Base-by-base conservation (phyloP, 2,797 vertebrate genomes). In the Tokudaia tokunoshimensis region DNA sequence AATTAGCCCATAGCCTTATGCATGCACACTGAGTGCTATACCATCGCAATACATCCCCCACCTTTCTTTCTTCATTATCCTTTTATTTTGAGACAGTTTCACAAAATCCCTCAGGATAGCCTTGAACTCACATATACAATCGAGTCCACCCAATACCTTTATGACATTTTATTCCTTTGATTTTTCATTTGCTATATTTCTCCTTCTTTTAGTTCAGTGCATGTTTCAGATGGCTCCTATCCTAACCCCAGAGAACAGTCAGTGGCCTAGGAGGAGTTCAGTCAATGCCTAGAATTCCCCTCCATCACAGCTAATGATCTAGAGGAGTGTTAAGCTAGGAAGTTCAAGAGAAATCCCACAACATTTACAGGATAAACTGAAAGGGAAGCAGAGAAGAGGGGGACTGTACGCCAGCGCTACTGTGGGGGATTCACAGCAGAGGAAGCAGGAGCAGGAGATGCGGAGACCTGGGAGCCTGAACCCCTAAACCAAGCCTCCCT, bases 351-450 rank as follows among this genome's bases (percentile, higher is more conserved):
- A 75, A 72, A 86, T 17, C 24, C 15, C 20, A 44, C 47, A 63
- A 9, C 47, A 14, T 90, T 84, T 88, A 70, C 8, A 88, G 61
- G 11, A 67, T 55, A 80, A 57, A 4, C 20, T 44, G 26, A 41
- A 63, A 86, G 89, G 80, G 22, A 88, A 47, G 31, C 20, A 10
- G 12, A 37, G 5, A 55, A 7, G 20, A 65, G 24, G 31, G 37
- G 89, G 37, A 1, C 3, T 20, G 0, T 29, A 11, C 65, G 67
- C 22, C 63, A 61, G 1, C 1, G 12, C 3, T 67, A 5, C 22
- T 50, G n/a, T 1, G 4, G 12, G 24, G 26, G 79, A 70, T 44
- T 34, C 61, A 84, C 76, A 26, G 11, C 72, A 83, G 52, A 83
- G 44, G 41, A 20, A 63, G 57, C 13, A 79, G 91, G 13, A 72